Base-by-base conservation (phyloP, 2,888 invertebrate species). In the Dryomyza anilis region DNA sequence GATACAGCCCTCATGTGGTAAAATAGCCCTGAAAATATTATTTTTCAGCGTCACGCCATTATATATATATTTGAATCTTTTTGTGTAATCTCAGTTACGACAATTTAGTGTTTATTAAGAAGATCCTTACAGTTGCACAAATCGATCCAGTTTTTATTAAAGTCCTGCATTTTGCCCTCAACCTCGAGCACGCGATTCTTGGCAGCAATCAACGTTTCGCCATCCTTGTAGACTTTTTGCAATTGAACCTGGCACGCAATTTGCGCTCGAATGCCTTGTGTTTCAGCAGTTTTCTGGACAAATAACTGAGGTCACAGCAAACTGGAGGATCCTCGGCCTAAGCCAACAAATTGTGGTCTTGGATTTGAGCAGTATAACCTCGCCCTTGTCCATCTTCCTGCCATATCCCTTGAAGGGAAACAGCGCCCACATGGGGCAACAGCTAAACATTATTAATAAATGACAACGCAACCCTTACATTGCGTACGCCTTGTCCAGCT, bases 261-360 rank as follows among this genome's bases (percentile, higher is more conserved):
- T 99, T 98, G 1, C 97, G 86, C 77, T 98, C 97, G 78, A 98
- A 98, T 0, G 98, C 97, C 81, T 96, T 95, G 79, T 99, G 98
- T 78, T 96, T 96, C 83, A 97, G 96, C 1, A 96, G 84, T 80
- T 97, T 97, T 1, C 96, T 87, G 71, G 96, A 94, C 69, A 96
- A 83, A 81, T 98, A 97, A 45, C 88, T 91, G 19, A 97, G 85
- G 77, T 97, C 96, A 19, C 95, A 89, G 98, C 98, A 98, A 1
- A 88, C 87, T 55, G 91, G 88, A 10, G 97, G 84, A 83, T 98
- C 98, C 68, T 95, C 93, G 0, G 95, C 94, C 77, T 97, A 94
- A 0, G 96, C 92, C 27, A 93, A 89, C 81, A 98, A 97, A 85
- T 96, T 90, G 65, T 97, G 97, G 95, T 96, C 85, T 96, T 96